phyloP scores from a whole-genome alignment of 2,113 vertebrate species.

The Colinus virginianus region DNA sequence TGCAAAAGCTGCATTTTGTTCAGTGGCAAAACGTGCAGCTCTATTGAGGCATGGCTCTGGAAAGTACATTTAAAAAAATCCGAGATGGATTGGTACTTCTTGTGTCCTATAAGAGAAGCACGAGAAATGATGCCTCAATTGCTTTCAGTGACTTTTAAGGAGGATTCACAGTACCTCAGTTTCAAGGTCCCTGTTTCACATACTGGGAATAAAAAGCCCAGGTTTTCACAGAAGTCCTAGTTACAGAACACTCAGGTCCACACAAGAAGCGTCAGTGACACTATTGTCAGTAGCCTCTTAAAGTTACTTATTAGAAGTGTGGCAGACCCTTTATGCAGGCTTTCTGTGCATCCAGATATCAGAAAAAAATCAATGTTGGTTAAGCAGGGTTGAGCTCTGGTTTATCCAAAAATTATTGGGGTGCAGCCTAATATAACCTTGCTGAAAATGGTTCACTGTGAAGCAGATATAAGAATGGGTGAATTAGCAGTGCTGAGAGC shows the following conservation, averaged over 20 bases:
- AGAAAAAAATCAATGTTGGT: neutral
- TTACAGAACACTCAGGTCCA: neutral
- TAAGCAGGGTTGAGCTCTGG: fast-evolving
- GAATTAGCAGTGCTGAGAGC: neutral
- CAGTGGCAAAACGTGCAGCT: neutral
- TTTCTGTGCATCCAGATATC: fast-evolving
- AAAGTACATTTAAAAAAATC: neutral
- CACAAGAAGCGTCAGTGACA: fast-evolving
- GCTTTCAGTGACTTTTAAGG: neutral
- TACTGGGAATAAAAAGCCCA: neutral
- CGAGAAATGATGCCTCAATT: neutral
- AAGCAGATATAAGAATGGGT: neutral
- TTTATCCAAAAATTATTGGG: neutral
- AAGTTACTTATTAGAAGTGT: neutral
- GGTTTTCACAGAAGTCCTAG: neutral
- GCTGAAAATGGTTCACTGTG: neutral
- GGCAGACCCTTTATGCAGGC: neutral
- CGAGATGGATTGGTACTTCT: neutral
- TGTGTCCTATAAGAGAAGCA: neutral
- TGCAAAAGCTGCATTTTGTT: neutral
- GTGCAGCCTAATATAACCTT: neutral
- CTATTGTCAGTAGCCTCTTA: neutral
- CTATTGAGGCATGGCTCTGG: fast-evolving
- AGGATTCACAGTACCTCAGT: neutral
- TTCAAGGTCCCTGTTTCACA: neutral